Conservation (phyloP, 2,113 vertebrate genomes). For the Diphyllodes magnificus region DNA sequence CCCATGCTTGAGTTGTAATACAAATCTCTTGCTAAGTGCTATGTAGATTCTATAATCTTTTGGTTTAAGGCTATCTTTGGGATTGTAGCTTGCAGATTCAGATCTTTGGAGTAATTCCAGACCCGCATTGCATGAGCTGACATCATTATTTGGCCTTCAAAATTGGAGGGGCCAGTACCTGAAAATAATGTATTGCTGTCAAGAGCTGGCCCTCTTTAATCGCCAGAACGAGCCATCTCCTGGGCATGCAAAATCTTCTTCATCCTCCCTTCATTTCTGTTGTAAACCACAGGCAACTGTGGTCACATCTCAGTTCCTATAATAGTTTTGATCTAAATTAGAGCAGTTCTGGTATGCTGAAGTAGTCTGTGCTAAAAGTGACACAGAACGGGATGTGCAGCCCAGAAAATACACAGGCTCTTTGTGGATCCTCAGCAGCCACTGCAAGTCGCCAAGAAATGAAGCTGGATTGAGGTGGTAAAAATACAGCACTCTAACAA, state of each 20-base stretch:
- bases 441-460: background rate
- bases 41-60: background rate
- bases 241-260: background rate
- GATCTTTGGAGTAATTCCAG: conserved; percentile 9
- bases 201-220: background rate
- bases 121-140: background rate
- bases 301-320: background rate
- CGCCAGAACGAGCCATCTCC: background rate
- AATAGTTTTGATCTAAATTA: background rate
- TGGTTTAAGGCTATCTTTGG: background rate
- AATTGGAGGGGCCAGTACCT: background rate
- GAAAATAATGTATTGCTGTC: background rate
- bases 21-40: conserved; percentile 17
- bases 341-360: background rate
- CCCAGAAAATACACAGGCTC: background rate
- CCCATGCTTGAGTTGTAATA: conserved; percentile 7
- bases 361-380: background rate
- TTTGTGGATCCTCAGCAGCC: background rate
- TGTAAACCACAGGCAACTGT: background rate
- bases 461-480: background rate
- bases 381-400: background rate
- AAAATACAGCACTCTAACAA: background rate
- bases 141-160: background rate
- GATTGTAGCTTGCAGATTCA: background rate
- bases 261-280: background rate